These are phyloP conservation scores for Gymnocheta viridis DNA, from an alignment of 2,888 invertebrate genomes.

Conservation along the genomic window DNA sequence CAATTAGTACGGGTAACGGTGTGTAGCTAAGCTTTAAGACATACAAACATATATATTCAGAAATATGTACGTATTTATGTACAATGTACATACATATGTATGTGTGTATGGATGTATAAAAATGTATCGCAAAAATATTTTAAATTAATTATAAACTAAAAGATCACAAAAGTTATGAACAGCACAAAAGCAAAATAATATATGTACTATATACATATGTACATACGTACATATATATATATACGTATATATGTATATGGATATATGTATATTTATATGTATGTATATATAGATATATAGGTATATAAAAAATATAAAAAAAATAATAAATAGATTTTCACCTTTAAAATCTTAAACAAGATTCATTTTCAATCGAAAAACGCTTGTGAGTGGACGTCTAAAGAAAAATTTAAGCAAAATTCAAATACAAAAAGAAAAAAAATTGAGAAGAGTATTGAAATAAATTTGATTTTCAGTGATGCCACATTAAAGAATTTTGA, in stretches of 20 bases:
- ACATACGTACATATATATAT: no score
- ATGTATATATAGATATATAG: neutral
- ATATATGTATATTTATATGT: neutral
- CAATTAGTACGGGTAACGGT: neutral
- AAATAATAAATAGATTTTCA: slow-evolving; percentile 56
- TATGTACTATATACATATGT: no score
- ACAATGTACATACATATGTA: no score
- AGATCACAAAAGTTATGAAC: neutral
- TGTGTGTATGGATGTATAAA: no score
- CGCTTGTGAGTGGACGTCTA: slow-evolving; percentile 78
- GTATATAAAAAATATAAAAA: slow-evolving; percentile 23
- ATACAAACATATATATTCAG: neutral
- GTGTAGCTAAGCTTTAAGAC: neutral
- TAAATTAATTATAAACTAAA: neutral
- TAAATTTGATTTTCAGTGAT: slow-evolving; percentile 24
- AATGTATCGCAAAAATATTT: neutral
- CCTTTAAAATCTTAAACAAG: slow-evolving; percentile 40
- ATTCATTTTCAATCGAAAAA: slow-evolving; percentile 78
- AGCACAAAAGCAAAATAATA: neutral
- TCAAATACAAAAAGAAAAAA: slow-evolving; percentile 14
- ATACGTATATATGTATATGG: no score
- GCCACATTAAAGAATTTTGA: slow-evolving; percentile 1
- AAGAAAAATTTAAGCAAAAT: slow-evolving; percentile 20
- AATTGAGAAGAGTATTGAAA: neutral
- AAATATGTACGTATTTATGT: neutral